Evolutionary conservation across 1,140 invertebrate genomes (phyloP).

Genomic region (Atta cephalotes): DNA sequence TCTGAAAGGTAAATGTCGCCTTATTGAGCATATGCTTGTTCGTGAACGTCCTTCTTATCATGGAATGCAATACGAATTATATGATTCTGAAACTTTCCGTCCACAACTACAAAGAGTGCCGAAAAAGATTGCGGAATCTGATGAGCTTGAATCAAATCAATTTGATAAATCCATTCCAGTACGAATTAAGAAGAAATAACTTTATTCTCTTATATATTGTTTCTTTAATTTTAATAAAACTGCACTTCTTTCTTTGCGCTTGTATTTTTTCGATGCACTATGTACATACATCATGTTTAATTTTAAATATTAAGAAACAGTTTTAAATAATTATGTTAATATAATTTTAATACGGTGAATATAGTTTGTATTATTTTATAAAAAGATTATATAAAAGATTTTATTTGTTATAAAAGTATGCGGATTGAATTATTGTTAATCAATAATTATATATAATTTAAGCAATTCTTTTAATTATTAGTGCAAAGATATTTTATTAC

Average conservation of each 20-base stretch:
- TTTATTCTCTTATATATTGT: background rate
- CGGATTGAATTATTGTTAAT: background rate
- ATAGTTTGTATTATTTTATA: background rate
- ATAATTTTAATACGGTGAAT: background rate
- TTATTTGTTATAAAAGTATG: background rate
- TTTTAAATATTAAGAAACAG: background rate
- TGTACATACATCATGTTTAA: background rate
- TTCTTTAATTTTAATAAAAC: background rate
- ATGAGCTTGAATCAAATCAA: background rate
- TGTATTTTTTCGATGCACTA: background rate
- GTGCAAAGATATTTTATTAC: conserved; percentile 12
- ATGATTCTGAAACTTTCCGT: conserved; percentile 77
- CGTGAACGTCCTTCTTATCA: conserved; percentile 78
- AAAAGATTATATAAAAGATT: conserved; percentile 1
- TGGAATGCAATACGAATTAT: conserved; percentile 85
- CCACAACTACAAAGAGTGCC: background rate
- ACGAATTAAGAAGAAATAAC: background rate
- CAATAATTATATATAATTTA: background rate
- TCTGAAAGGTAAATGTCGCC: conserved; percentile 87
- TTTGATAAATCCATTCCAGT: conserved; percentile 8
- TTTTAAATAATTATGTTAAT: background rate
- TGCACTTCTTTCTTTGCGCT: background rate
- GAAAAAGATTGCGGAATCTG: background rate
- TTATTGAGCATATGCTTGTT: conserved; percentile 88
- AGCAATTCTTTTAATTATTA: background rate